Percentiles rank a stretch among this genome's conserved stretches.
phyloP scores from a whole-genome alignment of 2,888 invertebrate species.

The Drosophila seclusa region DNA sequence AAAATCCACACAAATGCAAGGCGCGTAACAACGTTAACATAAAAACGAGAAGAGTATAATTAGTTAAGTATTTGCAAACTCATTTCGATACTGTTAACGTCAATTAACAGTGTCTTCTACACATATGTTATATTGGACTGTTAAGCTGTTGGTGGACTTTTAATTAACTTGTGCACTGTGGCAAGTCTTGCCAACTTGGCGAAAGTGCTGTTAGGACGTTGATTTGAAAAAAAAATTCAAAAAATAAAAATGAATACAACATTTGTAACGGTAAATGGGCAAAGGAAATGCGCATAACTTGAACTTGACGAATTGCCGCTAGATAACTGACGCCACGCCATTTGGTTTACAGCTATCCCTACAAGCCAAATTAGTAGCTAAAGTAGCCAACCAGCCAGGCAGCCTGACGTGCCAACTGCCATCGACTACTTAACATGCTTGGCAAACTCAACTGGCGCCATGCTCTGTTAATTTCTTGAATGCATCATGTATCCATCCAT shows the following conservation, averaged over 20 bases:
- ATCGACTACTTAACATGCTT: conserved; percentile 56
- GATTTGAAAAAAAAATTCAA: conserved; percentile 41
- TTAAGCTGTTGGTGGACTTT: conserved; percentile 6
- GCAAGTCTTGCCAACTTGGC: conserved; percentile 34
- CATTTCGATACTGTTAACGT: neutral
- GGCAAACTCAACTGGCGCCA: conserved; percentile 51
- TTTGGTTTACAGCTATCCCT: conserved; percentile 56
- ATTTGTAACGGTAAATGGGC: conserved; percentile 68
- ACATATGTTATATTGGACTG: conserved; percentile 3
- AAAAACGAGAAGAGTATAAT: neutral
- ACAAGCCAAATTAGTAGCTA: conserved; percentile 8
- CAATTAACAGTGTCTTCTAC: neutral
- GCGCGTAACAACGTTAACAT: neutral
- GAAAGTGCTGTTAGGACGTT: conserved; percentile 61
- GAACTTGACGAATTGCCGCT: conserved; percentile 61
- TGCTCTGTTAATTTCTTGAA: conserved; percentile 68
- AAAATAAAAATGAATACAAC: conserved; percentile 14
- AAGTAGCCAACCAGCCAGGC: conserved; percentile 12
- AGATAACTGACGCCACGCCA: conserved; percentile 47
- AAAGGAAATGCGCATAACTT: conserved; percentile 78
- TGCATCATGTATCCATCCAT: conserved; percentile 46
- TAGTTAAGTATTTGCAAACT: neutral
- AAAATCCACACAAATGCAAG: neutral
- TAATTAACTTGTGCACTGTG: conserved; percentile 6
- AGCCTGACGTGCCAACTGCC: conserved; percentile 47